Evolutionary conservation across 2,888 invertebrate genomes (phyloP), one percentile per base, ranked within the genome.

Genomic region (Dendrolimus pini): DNA sequence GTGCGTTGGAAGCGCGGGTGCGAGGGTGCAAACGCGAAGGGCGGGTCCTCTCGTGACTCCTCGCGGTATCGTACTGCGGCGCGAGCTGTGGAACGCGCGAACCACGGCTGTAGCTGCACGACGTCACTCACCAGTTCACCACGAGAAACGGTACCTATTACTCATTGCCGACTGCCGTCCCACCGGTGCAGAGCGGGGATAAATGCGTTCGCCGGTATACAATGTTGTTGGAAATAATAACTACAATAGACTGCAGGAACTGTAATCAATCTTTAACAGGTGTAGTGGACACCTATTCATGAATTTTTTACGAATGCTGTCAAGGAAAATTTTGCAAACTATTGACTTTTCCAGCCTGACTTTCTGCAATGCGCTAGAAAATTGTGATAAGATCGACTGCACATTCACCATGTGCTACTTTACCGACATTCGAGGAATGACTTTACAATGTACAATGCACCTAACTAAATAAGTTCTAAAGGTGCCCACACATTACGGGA

Each of bases 101-200:
- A 69, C 68, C 68, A 68, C 74, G 74, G 70, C 69, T 67, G 67
- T 69, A 75, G 71, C 62, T 82, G 80, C 80, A 76, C 85, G 80
- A 84, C 85, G 85, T 86, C 84, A 88, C 87, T 82, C 84, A 79
- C 72, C 82, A 83, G 88, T 86, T 82, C 84, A 79, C 72, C 82
- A 83, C 79, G 79, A 82, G 70, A 77, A 83, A 84, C 82, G 82
- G 85, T 84, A 71, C 69, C 65, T 69, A 87, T 87, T 89, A 87
- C 85, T 87, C 89, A 89, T 88, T 78, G 82, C 74, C 78, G 71
- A 71, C 75, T 75, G 30, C 30, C 75, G 75, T 72, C 69, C 67
- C 65, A 66, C 70, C 70, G 72, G 61, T 68, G 68, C 72, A 71
- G 71, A 71, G 75, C 70, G 72, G 76, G 75, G 75, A 74, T 71